Base-by-base conservation (phyloP, 2,113 vertebrate genomes). In the Sinocyclocheilus grahami region DNA sequence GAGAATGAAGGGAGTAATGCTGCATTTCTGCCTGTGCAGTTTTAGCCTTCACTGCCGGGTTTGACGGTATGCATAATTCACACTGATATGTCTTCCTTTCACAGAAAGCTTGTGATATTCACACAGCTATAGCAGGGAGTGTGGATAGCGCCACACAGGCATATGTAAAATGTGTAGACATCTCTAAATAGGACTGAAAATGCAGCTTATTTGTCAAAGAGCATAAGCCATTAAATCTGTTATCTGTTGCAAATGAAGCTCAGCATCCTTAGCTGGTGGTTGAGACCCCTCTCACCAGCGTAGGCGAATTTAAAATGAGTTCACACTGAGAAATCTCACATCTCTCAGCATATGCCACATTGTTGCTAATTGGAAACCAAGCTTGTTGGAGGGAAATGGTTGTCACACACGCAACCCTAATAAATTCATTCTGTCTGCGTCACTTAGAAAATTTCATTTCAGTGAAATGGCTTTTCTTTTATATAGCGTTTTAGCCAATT, bases 261-360 rank as follows among this genome's bases (percentile, higher is more conserved):
- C 86, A 83, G 83, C 76, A 81, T 89, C 85, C 83, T 76, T 71
- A 69, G 80, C 87, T 79, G 76, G 75, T 78, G 74, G 87, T 88
- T 90, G 79, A 83, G 83, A 87, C 76, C 83, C 83, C 85, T 88
- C 65, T 79, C 83, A 87, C 65, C 78, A 83, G 86, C 60, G 51
- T 85, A 84, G 86, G 89, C 87, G 53, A 90, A 90, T 88, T 87
- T 83, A 78, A 88, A 90, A 90, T 88, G 89, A 90, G 83, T 90
- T 90, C 87, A 88, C 83, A 71, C 85, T 65, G 85, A 81, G 87
- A 87, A 88, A 87, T 87, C 87, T 87, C 87, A 85, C 87, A 88
- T 87, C 85, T 87, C 87, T 88, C 87, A 86, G 83, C 89, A 82
- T 90, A 87, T 88, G 89, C 84, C 86, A 83, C 81, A 80, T 88